Evolutionary conservation across 2,113 vertebrate genomes (phyloP), one percentile per base, ranked within the genome.

Genomic region (Gasterosteus aculeatus): DNA sequence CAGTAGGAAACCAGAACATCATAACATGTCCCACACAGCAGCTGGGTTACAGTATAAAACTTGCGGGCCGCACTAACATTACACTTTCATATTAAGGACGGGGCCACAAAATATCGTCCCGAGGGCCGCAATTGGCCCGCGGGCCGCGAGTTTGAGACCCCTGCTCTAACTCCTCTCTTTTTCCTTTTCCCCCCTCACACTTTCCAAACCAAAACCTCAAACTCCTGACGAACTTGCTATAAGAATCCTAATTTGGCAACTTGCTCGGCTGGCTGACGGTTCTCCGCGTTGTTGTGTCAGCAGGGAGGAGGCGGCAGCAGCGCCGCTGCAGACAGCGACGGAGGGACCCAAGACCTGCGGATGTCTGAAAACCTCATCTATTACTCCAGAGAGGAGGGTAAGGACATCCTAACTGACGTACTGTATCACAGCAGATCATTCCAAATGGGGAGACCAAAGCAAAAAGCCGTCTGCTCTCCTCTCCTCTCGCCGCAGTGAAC

Each of bases 341-440:
- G 84, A 69, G 82, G 86, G 80, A 63, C 84, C 11, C 78, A 85
- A 39, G 86, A 95, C 35, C 75, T 98, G 88, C 93, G 98, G 92
- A 99, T 99, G 98, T 94, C 97, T 0, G 96, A 97, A 87, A 99
- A 99, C 87, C 95, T 97, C 56, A 95, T 99, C 89, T 99, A 99
- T 87, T 96, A 92, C 88, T 95, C 97, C 2, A 94, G 95, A 89
- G 95, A 97, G 0, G 95, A 98, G 94, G 97, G 98, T 98, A 90
- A 83, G 87, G n/a, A 66, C 38, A 46, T 4, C 5, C 14, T 49
- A 0, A 5, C 8, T 3, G 19, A n/a, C 2, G 9, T n/a, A 51
- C 19, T 57, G 5, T 11, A 6, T 31, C 29, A 57, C 53, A 29
- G 53, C 22, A 29, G 22, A 53, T 53, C 49, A 14, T 56, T 29